These are phyloP conservation scores for Phoeniculus purpureus DNA, from an alignment of 2,797 vertebrate species.

Conservation along the genomic window DNA sequence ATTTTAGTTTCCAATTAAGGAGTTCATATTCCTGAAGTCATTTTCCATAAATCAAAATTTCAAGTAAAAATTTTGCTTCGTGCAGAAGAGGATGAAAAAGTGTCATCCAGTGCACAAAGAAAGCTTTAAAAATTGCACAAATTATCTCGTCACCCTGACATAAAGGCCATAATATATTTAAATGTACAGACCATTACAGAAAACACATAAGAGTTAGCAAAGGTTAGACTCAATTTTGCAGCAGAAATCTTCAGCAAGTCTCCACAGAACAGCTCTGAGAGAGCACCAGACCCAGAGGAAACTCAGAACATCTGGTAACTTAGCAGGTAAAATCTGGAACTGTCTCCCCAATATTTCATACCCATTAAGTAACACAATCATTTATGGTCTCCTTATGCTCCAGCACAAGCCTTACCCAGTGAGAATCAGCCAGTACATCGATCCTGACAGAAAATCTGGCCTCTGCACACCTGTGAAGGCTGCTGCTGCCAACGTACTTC, in stretches of 20 bases:
- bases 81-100: neutral
- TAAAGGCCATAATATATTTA: neutral
- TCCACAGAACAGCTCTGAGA: neutral
- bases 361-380: neutral
- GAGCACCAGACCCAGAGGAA: neutral
- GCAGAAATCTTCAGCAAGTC: neutral
- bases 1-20: neutral
- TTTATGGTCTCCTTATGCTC: neutral
- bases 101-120: neutral
- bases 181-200: neutral
- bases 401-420: neutral
- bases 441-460: neutral
- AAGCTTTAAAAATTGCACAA: neutral
- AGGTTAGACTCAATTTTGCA: neutral
- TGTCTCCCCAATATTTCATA: neutral
- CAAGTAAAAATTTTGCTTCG: neutral
- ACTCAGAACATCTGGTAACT: neutral
- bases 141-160: neutral
- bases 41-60: neutral
- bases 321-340: neutral
- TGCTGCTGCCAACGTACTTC: neutral
- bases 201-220: neutral
- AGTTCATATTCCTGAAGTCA: neutral
- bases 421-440: neutral
- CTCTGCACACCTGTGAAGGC: neutral